Conservation (phyloP, 2,888 invertebrate genomes). For the Meteorus colon region DNA sequence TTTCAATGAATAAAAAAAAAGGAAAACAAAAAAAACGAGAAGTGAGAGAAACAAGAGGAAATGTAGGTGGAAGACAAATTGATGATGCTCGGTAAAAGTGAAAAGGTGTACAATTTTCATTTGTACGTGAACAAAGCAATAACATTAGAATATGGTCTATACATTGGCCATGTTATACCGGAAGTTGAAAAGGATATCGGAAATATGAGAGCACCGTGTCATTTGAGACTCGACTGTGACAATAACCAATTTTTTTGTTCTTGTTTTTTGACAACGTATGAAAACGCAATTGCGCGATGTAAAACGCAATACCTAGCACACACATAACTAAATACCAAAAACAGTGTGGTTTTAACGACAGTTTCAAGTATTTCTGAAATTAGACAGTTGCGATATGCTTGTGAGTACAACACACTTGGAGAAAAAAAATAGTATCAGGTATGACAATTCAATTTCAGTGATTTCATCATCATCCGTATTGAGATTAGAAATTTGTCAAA, state of each 20-base stretch:
- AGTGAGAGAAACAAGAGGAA: constrained; percentile 29
- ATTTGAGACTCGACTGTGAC: not conserved
- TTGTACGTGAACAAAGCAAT: not conserved
- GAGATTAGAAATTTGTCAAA: too few relatives aligned
- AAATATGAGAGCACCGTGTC: not conserved
- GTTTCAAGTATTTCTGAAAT: too few relatives aligned
- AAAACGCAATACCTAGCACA: not conserved
- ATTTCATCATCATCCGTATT: too few relatives aligned
- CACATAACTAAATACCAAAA: not conserved
- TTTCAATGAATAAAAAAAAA: not conserved
- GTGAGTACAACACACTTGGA: too few relatives aligned
- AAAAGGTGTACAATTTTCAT: not conserved
- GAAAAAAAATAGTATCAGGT: too few relatives aligned
- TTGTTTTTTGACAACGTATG: not conserved
- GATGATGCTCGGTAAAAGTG: not conserved
- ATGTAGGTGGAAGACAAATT: not conserved
- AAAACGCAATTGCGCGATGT: not conserved
- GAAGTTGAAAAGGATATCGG: constrained; percentile 5
- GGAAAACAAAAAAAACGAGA: constrained; percentile 14
- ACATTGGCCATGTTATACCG: not conserved
- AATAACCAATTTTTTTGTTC: constrained; percentile 1
- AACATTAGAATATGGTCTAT: not conserved
- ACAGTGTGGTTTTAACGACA: too few relatives aligned
- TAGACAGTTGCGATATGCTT: too few relatives aligned
- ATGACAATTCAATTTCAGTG: too few relatives aligned